These are phyloP conservation scores for Anguilla obscura DNA, from an alignment of 2,797 vertebrate species.

Conservation along the genomic window DNA sequence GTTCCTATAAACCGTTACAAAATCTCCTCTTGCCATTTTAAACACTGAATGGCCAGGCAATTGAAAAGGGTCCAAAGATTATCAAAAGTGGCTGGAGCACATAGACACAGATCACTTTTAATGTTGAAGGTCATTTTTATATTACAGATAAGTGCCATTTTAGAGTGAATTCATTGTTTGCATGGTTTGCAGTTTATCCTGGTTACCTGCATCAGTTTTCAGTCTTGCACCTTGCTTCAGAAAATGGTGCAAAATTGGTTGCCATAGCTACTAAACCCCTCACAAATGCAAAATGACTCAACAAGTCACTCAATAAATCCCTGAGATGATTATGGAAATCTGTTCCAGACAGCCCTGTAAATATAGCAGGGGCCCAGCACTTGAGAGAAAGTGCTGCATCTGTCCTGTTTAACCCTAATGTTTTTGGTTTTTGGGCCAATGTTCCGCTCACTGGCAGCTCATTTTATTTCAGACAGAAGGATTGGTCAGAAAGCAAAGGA, in stretches of 20 bases:
- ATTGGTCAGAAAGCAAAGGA: constrained; percentile 87
- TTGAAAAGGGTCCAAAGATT: neutral
- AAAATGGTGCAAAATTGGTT: neutral
- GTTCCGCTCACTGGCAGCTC: constrained; percentile 29
- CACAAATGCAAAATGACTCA: constrained; percentile 14
- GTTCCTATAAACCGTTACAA: neutral
- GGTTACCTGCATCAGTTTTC: neutral
- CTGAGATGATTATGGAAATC: neutral
- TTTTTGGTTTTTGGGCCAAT: constrained; percentile 4
- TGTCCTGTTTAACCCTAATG: constrained; percentile 21
- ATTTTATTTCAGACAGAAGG: constrained; percentile 70
- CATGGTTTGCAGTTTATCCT: neutral
- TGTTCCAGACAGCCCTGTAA: neutral
- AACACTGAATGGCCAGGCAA: neutral
- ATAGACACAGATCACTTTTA: neutral
- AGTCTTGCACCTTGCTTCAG: neutral
- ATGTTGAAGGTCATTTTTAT: neutral
- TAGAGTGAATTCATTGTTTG: neutral
- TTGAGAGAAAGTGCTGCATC: neutral
- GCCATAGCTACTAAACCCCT: neutral
- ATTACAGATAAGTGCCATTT: neutral
- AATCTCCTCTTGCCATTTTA: neutral
- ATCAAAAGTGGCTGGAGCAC: neutral
- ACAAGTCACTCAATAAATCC: neutral
- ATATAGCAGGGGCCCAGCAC: neutral